Evolutionary conservation across 35 echinoderm and acorn worm species (phyloP).

Genomic region (Apostichopus parvimensis): DNA sequence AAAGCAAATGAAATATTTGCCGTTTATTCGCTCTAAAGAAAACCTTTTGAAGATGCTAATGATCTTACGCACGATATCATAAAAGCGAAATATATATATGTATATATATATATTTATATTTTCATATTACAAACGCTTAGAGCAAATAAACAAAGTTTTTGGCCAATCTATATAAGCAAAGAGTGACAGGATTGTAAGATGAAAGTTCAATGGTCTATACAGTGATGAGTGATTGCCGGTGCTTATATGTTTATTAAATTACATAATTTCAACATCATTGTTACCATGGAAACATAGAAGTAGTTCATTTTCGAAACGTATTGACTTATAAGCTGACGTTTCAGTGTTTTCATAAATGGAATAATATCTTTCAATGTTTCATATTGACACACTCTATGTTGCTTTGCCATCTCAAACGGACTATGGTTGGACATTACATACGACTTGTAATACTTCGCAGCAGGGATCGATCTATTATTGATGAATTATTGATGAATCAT

Average conservation of each 20-base stretch:
- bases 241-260: neutral
- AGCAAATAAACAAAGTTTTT: neutral
- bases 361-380: no score
- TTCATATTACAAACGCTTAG: neutral
- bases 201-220: neutral
- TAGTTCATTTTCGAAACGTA: neutral
- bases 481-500: no score
- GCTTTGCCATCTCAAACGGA: no score
- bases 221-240: neutral
- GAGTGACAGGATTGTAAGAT: neutral
- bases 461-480: no score
- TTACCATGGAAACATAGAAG: neutral
- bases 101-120: no score
- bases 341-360: no score
- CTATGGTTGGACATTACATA: no score
- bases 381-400: no score
- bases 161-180: neutral
- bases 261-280: neutral
- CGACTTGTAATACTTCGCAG: no score
- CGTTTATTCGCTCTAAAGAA: neutral
- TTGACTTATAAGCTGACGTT: no score
- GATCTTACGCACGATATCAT: neutral
- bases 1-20: neutral
- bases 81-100: no score
- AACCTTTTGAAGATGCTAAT: neutral